Percentiles rank a stretch among this genome's conserved stretches.
Conservation (phyloP, 2,797 vertebrate genomes). For the Poeciliopsis turneri region DNA sequence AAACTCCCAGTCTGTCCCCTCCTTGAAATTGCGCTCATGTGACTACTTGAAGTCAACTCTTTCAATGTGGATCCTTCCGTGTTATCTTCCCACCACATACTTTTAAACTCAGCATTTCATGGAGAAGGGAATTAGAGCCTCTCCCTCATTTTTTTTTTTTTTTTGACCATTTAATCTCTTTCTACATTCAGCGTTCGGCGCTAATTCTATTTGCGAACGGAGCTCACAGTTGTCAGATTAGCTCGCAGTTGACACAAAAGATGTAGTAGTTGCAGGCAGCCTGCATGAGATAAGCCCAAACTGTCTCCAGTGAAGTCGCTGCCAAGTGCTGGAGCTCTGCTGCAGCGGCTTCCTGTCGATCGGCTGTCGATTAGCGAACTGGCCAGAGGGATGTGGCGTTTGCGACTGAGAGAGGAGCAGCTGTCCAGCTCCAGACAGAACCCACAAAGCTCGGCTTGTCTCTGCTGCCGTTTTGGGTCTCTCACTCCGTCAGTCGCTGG, state of each 20-base stretch:
- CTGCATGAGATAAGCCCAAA: conserved; percentile 34
- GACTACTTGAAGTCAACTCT: conserved; percentile 39
- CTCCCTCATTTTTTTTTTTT: conserved; percentile 27
- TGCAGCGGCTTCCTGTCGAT: conserved; percentile 39
- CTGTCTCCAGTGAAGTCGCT: conserved; percentile 8
- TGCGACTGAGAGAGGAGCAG: conserved; percentile 70
- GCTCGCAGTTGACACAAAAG: conserved; percentile 51
- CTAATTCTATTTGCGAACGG: conserved; percentile 65
- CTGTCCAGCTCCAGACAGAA: conserved; percentile 71
- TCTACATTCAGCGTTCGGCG: conserved; percentile 46
- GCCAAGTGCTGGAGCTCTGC: conserved; percentile 13
- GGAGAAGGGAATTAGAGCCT: conserved; percentile 48
- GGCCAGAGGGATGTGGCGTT: conserved; percentile 26
- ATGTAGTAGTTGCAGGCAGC: conserved; percentile 20
- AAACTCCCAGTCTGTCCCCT: conserved; percentile 31
- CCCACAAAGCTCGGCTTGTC: conserved; percentile 79
- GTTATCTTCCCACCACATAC: conserved; percentile 55
- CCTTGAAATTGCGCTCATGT: not conserved
- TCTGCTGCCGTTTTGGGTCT: conserved; percentile 37
- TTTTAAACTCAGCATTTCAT: conserved; percentile 25
- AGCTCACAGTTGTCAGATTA: conserved; percentile 55
- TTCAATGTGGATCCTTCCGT: not conserved
- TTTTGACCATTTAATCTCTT: conserved; percentile 48
- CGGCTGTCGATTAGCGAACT: conserved; percentile 40
- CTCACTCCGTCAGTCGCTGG: conserved; percentile 43